A percentile compares a stretch with the other conserved stretches of the same genome.
Conservation (phyloP, 53 echinoderm and acorn worm genomes). For the Crossaster papposus region DNA sequence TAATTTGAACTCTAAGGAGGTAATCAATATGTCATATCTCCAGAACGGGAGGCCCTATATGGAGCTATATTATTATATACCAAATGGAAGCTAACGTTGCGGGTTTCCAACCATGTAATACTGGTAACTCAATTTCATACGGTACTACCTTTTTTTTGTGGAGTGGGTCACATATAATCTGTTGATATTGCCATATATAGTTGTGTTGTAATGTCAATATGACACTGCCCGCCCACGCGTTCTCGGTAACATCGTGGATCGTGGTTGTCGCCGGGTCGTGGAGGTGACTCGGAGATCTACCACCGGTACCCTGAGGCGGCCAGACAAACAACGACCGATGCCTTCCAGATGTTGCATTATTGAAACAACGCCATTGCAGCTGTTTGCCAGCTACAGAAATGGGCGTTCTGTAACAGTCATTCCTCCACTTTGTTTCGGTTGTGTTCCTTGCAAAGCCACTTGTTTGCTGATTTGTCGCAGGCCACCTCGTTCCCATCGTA, state of each 20-base stretch:
- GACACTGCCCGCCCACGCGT: neutral
- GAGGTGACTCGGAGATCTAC: constrained; percentile 35
- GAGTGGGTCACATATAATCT: no score
- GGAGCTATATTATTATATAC: no score
- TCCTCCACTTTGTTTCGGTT: constrained; percentile 40
- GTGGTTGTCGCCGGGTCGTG: neutral
- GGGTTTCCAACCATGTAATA: no score
- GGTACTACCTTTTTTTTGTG: no score
- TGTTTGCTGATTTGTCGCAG: constrained; percentile 54
- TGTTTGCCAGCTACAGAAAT: constrained; percentile 43
- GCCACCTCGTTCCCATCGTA: constrained; percentile 40
- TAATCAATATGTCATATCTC: no score
- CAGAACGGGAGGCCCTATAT: no score
- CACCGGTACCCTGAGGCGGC: constrained; percentile 38
- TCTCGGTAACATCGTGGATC: neutral
- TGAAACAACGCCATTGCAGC: constrained; percentile 58
- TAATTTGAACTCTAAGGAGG: no score
- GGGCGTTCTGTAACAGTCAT: constrained; percentile 21
- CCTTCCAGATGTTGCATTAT: constrained; percentile 64
- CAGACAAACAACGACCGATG: constrained; percentile 39
- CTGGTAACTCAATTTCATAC: no score
- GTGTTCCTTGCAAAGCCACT: constrained; percentile 57
- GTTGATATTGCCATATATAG: neutral
- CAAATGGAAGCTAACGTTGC: no score
- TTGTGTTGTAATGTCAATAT: constrained; percentile 20